These are phyloP conservation scores for Drusus annulatus DNA, from an alignment of 1,140 invertebrate species.

Conservation along the genomic window DNA sequence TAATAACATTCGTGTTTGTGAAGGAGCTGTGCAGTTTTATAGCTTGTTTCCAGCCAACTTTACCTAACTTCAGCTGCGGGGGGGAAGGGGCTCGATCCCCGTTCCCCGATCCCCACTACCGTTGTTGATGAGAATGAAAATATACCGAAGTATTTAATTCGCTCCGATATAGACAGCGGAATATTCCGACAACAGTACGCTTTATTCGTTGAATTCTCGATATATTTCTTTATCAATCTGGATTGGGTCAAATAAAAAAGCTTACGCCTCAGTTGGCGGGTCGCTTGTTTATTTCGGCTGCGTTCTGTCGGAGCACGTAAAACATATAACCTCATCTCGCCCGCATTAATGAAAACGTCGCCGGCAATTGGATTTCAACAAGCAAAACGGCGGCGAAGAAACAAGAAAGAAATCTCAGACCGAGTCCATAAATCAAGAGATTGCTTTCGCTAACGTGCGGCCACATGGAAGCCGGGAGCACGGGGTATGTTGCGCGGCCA, in stretches of 20 bases:
- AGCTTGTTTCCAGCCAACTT: not conserved
- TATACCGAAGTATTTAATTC: too few species aligned
- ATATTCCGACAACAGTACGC: too few species aligned
- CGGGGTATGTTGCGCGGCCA: too few species aligned
- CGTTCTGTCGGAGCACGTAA: slow-evolving; percentile 13
- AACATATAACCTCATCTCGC: slow-evolving; percentile 38
- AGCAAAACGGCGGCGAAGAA: slow-evolving; percentile 30
- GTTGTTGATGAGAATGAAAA: too few species aligned
- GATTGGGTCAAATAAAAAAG: not conserved
- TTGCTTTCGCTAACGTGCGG: slow-evolving; percentile 50
- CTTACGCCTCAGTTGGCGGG: not conserved
- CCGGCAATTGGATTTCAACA: slow-evolving; percentile 46
- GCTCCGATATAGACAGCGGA: too few species aligned
- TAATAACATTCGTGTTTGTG: slow-evolving; percentile 9
- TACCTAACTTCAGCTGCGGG: not conserved
- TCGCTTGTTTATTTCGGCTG: slow-evolving; percentile 10
- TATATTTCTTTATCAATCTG: not conserved
- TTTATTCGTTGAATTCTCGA: too few species aligned
- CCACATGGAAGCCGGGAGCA: not conserved
- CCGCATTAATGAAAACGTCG: slow-evolving; percentile 44
- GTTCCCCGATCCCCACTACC: too few species aligned
- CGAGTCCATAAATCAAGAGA: slow-evolving; percentile 56
- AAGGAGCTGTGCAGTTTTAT: slow-evolving; percentile 2
- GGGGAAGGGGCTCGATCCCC: too few species aligned
- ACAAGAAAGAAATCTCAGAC: slow-evolving; percentile 26